phyloP scores from a whole-genome alignment of 2,888 invertebrate species.

The Dioctria linearis region DNA sequence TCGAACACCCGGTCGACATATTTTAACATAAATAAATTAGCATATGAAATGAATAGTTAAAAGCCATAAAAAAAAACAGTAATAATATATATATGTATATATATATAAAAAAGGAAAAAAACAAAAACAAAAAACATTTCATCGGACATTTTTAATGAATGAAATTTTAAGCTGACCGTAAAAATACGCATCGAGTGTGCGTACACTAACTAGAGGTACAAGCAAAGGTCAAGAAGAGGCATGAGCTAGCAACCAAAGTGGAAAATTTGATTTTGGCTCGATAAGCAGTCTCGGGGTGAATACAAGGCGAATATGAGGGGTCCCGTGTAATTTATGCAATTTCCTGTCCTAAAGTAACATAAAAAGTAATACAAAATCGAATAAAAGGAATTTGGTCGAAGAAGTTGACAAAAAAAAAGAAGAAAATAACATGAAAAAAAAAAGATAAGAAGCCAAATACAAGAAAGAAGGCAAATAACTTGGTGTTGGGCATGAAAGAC shows the following conservation, averaged over 20 bases:
- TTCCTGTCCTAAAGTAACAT: constrained; percentile 23
- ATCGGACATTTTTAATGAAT: constrained; percentile 35
- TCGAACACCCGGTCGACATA: constrained; percentile 37
- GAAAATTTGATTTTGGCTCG: constrained; percentile 30
- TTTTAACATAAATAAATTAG: constrained; percentile 15
- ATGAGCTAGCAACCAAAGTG: not conserved
- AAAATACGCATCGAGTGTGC: constrained; percentile 20
- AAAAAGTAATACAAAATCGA: constrained; percentile 20
- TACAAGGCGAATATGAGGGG: not conserved
- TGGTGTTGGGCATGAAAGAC: no score
- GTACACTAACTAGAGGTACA: not conserved
- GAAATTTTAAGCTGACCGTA: constrained; percentile 33
- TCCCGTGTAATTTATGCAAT: constrained; percentile 41
- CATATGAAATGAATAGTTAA: not conserved
- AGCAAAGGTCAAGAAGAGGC: constrained; percentile 43
- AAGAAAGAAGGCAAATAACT: no score
- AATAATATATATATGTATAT: constrained; percentile 6
- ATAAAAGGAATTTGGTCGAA: not conserved
- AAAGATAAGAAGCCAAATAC: no score
- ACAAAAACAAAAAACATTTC: not conserved
- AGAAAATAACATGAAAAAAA: no score
- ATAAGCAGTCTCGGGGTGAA: constrained; percentile 27
- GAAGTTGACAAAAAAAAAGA: not conserved
- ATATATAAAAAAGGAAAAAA: not conserved
- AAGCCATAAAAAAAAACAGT: not conserved